Evolutionary conservation across 1,140 invertebrate species (phyloP).

Genomic region (Rhyacophila brunnea): DNA sequence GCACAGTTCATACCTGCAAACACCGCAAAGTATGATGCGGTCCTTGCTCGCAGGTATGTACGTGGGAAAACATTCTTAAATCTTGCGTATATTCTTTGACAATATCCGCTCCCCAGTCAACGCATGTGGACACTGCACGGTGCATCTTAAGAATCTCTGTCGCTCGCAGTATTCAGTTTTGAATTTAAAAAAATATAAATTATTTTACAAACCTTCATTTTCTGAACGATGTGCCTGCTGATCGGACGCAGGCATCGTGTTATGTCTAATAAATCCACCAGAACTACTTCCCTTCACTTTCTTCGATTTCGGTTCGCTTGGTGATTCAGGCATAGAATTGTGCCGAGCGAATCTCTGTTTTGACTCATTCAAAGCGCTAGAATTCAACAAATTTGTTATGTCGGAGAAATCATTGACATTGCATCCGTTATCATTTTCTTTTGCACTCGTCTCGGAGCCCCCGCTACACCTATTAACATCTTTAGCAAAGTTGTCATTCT

Average conservation of each 20-base stretch:
- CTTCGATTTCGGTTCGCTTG: slow-evolving; percentile 36
- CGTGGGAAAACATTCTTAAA: too few relatives aligned
- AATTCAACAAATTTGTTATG: slow-evolving; percentile 6
- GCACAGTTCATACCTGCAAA: too few relatives aligned
- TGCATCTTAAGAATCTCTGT: too few relatives aligned
- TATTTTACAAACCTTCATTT: not conserved
- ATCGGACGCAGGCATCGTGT: slow-evolving; percentile 48
- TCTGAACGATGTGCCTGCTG: not conserved
- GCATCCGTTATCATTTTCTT: not conserved
- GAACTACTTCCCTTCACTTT: slow-evolving; percentile 42
- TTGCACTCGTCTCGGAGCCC: not conserved
- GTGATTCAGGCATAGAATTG: slow-evolving; percentile 51
- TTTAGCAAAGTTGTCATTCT: not conserved
- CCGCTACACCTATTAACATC: too few relatives aligned
- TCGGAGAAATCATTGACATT: slow-evolving; percentile 11
- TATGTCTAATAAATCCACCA: slow-evolving; percentile 45
- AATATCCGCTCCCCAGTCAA: too few relatives aligned
- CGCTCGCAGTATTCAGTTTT: too few relatives aligned
- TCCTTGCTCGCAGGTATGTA: too few relatives aligned
- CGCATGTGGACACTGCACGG: too few relatives aligned
- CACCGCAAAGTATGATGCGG: too few relatives aligned
- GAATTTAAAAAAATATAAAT: too few relatives aligned
- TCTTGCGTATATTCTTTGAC: too few relatives aligned
- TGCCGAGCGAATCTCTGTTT: slow-evolving; percentile 42
- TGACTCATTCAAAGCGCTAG: slow-evolving; percentile 15